Conservation (phyloP, 1,140 invertebrate species). For the Arion vulgaris region DNA sequence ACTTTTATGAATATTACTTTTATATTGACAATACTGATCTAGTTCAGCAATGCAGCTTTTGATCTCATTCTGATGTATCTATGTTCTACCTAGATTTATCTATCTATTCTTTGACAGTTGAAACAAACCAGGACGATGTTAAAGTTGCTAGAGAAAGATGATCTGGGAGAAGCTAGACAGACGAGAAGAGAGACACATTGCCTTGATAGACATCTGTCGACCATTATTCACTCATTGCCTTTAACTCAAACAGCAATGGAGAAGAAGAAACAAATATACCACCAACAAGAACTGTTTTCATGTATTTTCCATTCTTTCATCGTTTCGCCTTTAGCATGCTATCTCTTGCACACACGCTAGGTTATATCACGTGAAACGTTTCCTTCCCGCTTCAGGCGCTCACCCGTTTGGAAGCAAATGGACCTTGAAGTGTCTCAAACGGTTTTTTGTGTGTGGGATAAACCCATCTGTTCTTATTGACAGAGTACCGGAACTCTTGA, state of each 20-base stretch:
- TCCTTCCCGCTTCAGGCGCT: neutral
- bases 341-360: neutral
- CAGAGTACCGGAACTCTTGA: neutral
- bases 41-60: too few relatives aligned
- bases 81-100: too few relatives aligned
- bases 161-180: too few relatives aligned
- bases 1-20: too few relatives aligned
- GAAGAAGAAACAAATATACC: neutral
- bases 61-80: too few relatives aligned
- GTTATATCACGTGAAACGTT: neutral
- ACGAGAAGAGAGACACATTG: too few relatives aligned
- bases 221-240: too few relatives aligned
- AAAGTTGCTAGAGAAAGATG: too few relatives aligned
- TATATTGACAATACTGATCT: too few relatives aligned
- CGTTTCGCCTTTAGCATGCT: neutral
- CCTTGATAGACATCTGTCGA: too few relatives aligned
- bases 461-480: neutral
- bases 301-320: neutral
- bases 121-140: too few relatives aligned
- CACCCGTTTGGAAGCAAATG: neutral
- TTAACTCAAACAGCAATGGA: neutral
- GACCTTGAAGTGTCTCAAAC: neutral
- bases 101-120: too few relatives aligned
- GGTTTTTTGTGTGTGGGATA: neutral
- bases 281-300: neutral